Conservation (phyloP, 2,888 invertebrate species). For the Amphipyra tragopoginis region DNA sequence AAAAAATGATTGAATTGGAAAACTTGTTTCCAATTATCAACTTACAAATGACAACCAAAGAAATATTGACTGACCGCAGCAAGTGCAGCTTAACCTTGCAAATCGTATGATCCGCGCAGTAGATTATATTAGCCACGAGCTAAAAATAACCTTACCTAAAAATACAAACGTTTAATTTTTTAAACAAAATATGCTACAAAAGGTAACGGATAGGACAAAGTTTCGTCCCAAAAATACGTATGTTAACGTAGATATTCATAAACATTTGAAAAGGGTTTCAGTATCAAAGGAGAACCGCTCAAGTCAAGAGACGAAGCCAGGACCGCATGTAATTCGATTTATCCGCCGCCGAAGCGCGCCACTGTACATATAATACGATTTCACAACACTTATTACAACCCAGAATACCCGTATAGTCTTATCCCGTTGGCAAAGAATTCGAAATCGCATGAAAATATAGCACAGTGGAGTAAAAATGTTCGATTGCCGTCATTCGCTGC, state of each 20-base stretch:
- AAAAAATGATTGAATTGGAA: no score
- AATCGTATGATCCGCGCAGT: no score
- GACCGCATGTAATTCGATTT: constrained; percentile 78
- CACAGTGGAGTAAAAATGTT: background rate
- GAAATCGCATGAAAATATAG: constrained; percentile 16
- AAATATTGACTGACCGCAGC: no score
- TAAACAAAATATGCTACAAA: background rate
- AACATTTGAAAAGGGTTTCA: constrained; percentile 69
- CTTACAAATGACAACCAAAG: no score
- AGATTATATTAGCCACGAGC: no score
- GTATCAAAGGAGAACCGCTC: constrained; percentile 69
- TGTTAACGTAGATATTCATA: constrained; percentile 52
- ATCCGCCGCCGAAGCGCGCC: constrained; percentile 60
- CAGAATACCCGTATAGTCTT: constrained; percentile 31
- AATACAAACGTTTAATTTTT: background rate
- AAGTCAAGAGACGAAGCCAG: constrained; percentile 70
- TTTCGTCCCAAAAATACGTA: constrained; percentile 21
- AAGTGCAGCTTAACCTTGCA: no score
- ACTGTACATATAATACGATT: constrained; percentile 72
- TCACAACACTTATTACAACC: constrained; percentile 50
- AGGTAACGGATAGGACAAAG: background rate
- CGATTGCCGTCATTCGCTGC: constrained; percentile 1
- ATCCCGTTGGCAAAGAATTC: constrained; percentile 11
- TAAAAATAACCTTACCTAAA: no score
- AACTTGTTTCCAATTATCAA: no score